Evolutionary conservation across 1,140 invertebrate genomes (phyloP).

Genomic region (Neodiprion lecontei): DNA sequence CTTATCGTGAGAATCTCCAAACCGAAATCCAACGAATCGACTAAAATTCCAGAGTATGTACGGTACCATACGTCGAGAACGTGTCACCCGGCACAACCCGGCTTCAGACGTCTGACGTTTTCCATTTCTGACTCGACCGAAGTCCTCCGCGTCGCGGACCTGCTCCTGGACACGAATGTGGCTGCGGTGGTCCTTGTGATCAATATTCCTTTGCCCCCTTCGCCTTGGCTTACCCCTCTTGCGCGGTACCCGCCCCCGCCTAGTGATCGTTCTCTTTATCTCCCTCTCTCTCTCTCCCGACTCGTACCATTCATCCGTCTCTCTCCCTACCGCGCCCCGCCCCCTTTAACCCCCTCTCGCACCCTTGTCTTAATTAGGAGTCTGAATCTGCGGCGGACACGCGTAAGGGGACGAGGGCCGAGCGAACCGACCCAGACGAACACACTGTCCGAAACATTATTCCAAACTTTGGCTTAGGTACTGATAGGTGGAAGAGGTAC

Average conservation of each 20-base stretch:
- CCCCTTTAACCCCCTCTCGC: slow-evolving; percentile 56
- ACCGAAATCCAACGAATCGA: too few relatives aligned
- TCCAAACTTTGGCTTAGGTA: slow-evolving; percentile 47
- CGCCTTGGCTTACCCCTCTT: slow-evolving; percentile 56
- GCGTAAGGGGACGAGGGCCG: slow-evolving; percentile 63
- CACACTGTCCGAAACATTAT: slow-evolving; percentile 63
- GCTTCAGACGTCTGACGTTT: background rate
- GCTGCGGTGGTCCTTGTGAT: slow-evolving; percentile 55
- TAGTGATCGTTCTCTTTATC: slow-evolving; percentile 28
- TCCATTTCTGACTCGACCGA: background rate
- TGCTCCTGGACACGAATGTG: slow-evolving; percentile 28
- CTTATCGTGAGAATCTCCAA: too few relatives aligned
- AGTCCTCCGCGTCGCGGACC: background rate
- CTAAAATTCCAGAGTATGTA: too few relatives aligned
- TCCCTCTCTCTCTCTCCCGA: slow-evolving; percentile 12
- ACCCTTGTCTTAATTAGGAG: slow-evolving; percentile 71
- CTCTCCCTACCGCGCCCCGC: background rate
- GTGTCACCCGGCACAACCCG: too few relatives aligned
- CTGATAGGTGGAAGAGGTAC: background rate
- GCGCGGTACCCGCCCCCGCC: slow-evolving; percentile 37
- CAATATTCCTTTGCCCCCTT: slow-evolving; percentile 64
- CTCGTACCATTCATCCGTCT: background rate
- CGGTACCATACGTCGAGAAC: too few relatives aligned
- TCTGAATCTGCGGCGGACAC: slow-evolving; percentile 72
- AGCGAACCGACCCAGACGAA: slow-evolving; percentile 37